Base-by-base conservation (phyloP, 2,888 invertebrate genomes). In the Smittia aterrima region DNA sequence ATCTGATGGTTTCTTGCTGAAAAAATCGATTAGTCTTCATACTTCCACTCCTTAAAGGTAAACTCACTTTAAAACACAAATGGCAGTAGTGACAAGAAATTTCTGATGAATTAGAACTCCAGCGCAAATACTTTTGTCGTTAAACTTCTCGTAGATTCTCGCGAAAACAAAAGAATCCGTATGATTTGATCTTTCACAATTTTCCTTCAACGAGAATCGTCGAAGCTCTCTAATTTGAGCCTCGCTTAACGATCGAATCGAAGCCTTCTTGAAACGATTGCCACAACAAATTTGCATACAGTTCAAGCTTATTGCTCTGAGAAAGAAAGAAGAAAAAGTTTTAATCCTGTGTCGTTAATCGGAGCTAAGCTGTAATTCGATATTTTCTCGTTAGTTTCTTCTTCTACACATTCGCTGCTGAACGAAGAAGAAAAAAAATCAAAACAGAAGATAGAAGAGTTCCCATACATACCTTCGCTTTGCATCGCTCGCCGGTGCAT, bases 381-480 rank as follows among this genome's bases (percentile, higher is more conserved):
- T 32, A 32, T 32, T 3, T 9, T 32, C 32, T 32, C 32, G 32
- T 32, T n/a, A n/a, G n/a, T n/a, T n/a, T n/a, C n/a, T n/a, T n/a
- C n/a, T n/a, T n/a, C n/a, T n/a, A n/a, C n/a, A n/a, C 32, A 6
- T 32, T 32, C 32, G 32, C 32, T 9, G 32, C 32, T 6, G 9
- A 32, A 9, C 32, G 32, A 32, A 32, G 32, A 47, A 47, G n/a
- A 47, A 47, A 2, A 18, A 22, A 38, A 11, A 58, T 18, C 20
- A 58, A 58, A 47, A 58, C 22, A 58, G n/a, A 47, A 47, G 47
- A 58, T 3, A 2, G 13, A 58, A 18, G 22, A 58, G 32, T 47
- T 53, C 62, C 53, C n/a, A n/a, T n/a, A n/a, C n/a, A n/a, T 72
- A 72, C 72, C 72, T 72, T 22, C 72, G 38, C 38, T 62, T 72